Percentiles rank a stretch among this genome's conserved stretches.
These are phyloP conservation scores for Parazoanthus atlanticus DNA, from an alignment of 92 coral and sea anemone species.

Conservation along the genomic window DNA sequence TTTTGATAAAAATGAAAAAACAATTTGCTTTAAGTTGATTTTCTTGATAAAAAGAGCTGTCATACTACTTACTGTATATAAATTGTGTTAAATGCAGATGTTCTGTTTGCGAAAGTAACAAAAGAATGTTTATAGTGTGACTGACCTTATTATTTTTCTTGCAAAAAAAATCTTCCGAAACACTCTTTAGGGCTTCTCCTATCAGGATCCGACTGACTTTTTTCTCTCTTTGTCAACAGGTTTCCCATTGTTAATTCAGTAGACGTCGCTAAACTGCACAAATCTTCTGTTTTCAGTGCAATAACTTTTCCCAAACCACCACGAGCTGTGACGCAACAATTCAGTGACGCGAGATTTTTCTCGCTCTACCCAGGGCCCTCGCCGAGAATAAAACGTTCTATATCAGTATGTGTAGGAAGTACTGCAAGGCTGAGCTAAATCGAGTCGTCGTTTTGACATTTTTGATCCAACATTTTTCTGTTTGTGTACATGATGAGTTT, in stretches of 20 bases:
- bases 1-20: too few relatives aligned
- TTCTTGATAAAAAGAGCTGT: too few relatives aligned
- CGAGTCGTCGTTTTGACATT: background rate
- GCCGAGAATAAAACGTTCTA: background rate
- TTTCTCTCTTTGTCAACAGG: background rate
- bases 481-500: background rate
- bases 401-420: background rate
- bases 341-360: background rate
- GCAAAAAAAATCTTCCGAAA: background rate
- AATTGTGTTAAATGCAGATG: too few relatives aligned
- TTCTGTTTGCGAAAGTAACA: too few relatives aligned
- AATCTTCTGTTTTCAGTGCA: background rate
- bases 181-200: background rate
- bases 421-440: background rate
- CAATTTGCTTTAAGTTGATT: too few relatives aligned
- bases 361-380: background rate
- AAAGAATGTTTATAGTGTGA: too few relatives aligned
- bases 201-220: background rate
- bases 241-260: background rate
- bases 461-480: background rate
- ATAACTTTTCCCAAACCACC: background rate
- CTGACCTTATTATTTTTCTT: background rate
- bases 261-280: background rate
- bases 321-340: constrained; percentile 5
- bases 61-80: too few relatives aligned